Base-by-base conservation (phyloP, 2,113 vertebrate genomes). In the Gnathonemus echidnorhynchus region DNA sequence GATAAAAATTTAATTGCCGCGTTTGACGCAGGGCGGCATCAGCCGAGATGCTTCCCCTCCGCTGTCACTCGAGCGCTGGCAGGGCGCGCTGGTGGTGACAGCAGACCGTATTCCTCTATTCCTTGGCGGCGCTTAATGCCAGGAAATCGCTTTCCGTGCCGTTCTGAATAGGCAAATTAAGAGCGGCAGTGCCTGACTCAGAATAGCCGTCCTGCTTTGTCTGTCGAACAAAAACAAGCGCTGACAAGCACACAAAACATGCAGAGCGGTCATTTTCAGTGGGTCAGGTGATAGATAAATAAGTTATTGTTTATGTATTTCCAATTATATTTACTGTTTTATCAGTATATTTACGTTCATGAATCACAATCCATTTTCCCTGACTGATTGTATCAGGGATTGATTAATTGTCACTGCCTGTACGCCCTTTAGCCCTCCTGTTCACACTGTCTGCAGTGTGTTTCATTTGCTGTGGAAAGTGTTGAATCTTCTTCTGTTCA, bases 401-500 rank as follows among this genome's bases (percentile, higher is more conserved):
- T 85, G 35, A 85, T 85, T 85, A 46, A 85, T 42, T 48, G 45
- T 85, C 46, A 24, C 39, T 4, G 8, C 1, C 10, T 48, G 42
- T 5, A 85, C 5, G 6, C 5, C 17, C 39, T 85, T 24, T 27
- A 10, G 45, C 8, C 9, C 5, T 48, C 45, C 42, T 48, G 45
- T 85, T 85, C 83, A 85, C 24, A 48, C 45, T 85, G 7, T 85
- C 83, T 70, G 50, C 27, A 35, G 48, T 42, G 80, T 48, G 35
- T 45, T 89, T 89, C 48, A 52, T 84, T 56, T 77, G 15, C 74
- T 88, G 49, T 52, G 89, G 74, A 45, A 46, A 85, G 88, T 90
- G 87, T 56, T 58, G 74, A 88, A 66, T n/a, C 45, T 62, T 88
- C 86, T 42, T 35, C 50, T 85, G 50, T 46, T 83, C 87, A 42